Evolutionary conservation across 2,797 vertebrate genomes (phyloP).

Genomic region (Florisuga fusca): DNA sequence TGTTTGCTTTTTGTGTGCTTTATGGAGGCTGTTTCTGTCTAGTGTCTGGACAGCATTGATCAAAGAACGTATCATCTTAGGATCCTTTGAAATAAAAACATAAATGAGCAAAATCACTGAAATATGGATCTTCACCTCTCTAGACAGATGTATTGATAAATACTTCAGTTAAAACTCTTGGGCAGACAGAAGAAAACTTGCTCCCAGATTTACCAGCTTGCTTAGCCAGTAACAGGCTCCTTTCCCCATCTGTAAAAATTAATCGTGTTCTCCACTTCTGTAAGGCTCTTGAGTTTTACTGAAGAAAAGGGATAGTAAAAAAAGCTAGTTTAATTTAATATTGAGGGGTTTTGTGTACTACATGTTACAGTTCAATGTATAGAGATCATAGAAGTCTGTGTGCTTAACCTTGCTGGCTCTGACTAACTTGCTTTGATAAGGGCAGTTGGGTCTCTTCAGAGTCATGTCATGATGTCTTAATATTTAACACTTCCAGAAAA

Average conservation of each 20-base stretch:
- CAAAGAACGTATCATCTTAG: background rate
- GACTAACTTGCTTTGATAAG: background rate
- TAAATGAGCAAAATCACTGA: background rate
- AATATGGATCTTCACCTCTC: background rate
- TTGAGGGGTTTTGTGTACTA: background rate
- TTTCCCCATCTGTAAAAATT: background rate
- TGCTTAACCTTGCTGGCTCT: background rate
- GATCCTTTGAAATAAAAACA: background rate
- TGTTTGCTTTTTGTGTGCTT: background rate
- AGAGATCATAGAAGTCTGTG: background rate
- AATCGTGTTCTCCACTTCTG: background rate
- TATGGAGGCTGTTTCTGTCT: background rate
- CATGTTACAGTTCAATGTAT: background rate
- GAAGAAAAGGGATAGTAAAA: background rate
- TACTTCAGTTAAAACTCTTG: background rate
- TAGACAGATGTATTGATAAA: background rate
- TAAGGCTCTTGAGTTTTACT: background rate
- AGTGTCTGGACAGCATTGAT: background rate
- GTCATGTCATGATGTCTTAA: background rate
- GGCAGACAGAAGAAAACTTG: background rate
- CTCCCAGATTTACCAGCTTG: background rate
- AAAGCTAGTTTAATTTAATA: background rate
- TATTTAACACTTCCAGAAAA: background rate
- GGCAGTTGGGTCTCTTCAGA: background rate
- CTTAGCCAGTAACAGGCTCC: background rate